Evolutionary conservation across 2,797 vertebrate species (phyloP).

Genomic region (Dallia pectoralis): DNA sequence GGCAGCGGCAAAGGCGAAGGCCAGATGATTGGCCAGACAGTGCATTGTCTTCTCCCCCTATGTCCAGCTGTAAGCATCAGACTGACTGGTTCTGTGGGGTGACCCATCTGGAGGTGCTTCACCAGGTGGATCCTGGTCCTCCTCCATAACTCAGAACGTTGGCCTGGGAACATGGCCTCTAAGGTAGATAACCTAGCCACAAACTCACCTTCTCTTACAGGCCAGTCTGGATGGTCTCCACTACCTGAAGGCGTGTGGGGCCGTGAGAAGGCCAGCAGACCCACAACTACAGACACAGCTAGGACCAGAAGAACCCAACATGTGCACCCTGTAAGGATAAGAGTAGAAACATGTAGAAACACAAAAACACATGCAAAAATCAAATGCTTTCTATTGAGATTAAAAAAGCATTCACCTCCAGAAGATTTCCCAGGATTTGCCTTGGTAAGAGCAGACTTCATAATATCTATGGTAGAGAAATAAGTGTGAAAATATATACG

Average conservation of each 20-base stretch:
- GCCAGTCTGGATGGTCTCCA: neutral
- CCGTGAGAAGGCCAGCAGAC: constrained; percentile 35
- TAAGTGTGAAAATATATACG: too few relatives aligned
- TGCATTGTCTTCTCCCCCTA: constrained; percentile 71
- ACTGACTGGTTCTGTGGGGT: constrained; percentile 78
- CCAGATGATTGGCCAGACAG: constrained; percentile 80
- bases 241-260: constrained; percentile 1
- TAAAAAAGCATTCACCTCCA: constrained; percentile 43
- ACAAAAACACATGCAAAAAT: neutral
- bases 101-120: constrained; percentile 77
- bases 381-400: neutral
- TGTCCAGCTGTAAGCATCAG: constrained; percentile 81
- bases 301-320: constrained; percentile 42
- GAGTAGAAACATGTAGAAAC: neutral
- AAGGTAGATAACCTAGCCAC: constrained; percentile 67
- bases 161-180: constrained; percentile 61
- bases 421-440: constrained; percentile 34
- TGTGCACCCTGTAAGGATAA: constrained; percentile 49
- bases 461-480: constrained; percentile 39
- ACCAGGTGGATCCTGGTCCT: constrained; percentile 77
- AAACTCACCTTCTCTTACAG: constrained; percentile 64
- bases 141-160: constrained; percentile 81
- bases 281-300: constrained; percentile 4
- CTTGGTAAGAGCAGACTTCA: constrained; percentile 34
- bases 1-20: constrained; percentile 72